Conservation (phyloP, 2,113 vertebrate genomes). For the Turdus rufiventris region DNA sequence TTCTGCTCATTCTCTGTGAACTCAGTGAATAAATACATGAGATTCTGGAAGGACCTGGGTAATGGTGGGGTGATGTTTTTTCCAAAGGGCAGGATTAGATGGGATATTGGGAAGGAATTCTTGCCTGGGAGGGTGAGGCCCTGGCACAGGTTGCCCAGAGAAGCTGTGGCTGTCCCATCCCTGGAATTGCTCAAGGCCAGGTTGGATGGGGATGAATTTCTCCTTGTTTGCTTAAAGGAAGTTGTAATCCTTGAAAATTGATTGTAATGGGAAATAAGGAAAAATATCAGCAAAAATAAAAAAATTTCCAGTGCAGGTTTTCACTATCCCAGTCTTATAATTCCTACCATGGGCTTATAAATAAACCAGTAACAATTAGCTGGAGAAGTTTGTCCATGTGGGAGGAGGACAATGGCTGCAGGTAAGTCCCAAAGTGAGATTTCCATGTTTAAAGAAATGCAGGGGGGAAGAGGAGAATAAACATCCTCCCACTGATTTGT, state of each 20-base stretch:
- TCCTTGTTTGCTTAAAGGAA: not conserved
- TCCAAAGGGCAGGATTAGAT: not conserved
- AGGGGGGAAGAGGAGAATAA: not conserved
- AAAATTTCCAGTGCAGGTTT: not conserved
- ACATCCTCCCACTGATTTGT: not conserved
- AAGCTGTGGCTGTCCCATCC: not conserved
- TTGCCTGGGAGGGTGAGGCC: not conserved
- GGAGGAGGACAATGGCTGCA: not conserved
- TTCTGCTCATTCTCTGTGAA: not conserved
- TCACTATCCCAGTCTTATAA: accelerated
- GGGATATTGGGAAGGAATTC: not conserved
- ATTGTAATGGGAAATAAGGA: not conserved
- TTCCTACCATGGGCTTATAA: not conserved
- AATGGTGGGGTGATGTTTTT: not conserved
- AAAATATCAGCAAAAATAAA: not conserved
- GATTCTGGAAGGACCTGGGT: not conserved
- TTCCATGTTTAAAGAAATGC: not conserved
- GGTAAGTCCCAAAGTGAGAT: not conserved
- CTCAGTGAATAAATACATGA: not conserved
- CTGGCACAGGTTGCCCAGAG: not conserved
- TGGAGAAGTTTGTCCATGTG: not conserved
- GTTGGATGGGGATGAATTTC: not conserved
- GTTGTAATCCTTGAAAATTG: not conserved
- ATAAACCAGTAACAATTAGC: not conserved
- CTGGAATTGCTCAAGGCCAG: not conserved